Evolutionary conservation across 2,888 invertebrate species (phyloP), one percentile per base, ranked within the genome.

Genomic region (Clanis bilineata): DNA sequence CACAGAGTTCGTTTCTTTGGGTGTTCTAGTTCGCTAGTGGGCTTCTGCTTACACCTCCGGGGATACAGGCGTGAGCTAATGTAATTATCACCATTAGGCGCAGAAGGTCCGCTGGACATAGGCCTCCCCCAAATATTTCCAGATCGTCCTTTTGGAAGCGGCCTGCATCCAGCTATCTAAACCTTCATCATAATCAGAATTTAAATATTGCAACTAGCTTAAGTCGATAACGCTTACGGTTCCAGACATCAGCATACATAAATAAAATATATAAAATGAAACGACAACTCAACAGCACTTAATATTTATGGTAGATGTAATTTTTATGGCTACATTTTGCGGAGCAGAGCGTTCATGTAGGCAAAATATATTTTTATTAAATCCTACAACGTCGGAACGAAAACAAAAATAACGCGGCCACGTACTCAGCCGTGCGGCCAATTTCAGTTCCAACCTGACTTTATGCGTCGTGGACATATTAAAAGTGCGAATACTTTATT

Each of bases 361-460:
- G 61, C 66, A 70, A 77, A 81, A 83, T 77, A 79, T 83, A 82
- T 77, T 82, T 82, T 85, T 83, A 84, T 81, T 85, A 83, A 83
- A 83, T 80, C 84, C 85, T 84, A 86, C 83, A 82, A 67, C 64
- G 72, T 74, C 75, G 68, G 77, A 73, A 78, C 76, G 71, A 79
- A 71, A 88, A 83, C 85, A 86, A 88, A 91, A 90, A 91, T 91
- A 91, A 86, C 89, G 75, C 77, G 74, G 77, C 71, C 2, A 77
- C 77, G 78, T 77, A 73, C 78, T 69, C 69, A 68, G 65, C 71
- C 43, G 65, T 72, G 73, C 71, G 73, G 77, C 74, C 77, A 75
- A 78, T 77, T 80, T 80, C 82, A 83, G 83, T 82, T 80, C 72
- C 80, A 74, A 79, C 77, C 78, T 78, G 80, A 23, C 51, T 47